Base-by-base conservation (phyloP, 2,113 vertebrate species). In the Pseudopodoces humilis region DNA sequence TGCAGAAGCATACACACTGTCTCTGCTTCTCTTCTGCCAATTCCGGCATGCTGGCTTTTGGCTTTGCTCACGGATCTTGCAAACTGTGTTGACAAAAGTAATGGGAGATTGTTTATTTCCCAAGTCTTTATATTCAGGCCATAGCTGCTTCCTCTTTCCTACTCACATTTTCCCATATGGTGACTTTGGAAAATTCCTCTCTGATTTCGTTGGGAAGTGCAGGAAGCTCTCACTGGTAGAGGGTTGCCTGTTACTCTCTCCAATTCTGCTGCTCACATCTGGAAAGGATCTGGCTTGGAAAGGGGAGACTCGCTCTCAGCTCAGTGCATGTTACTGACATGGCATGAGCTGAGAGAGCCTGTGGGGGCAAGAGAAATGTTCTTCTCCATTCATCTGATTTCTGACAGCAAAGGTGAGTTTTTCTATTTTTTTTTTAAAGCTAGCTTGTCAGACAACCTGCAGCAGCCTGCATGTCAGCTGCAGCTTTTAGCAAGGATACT, bases 261-360 rank as follows among this genome's bases (percentile, higher is more conserved):
- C 74, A 67, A 28, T 94, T 95, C 88, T 95, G 86, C 95, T 87
- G 93, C 95, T 97, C 94, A 99, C 98, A 99, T 99, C 98, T 99
- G 98, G 98, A 98, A 97, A 98, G 98, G 97, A 97, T 98, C 98
- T 97, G 94, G 71, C 96, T 94, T 92, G 96, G 97, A 96, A 96
- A 97, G 92, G 72, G 94, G 97, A 94, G 88, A 94, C 84, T 96
- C 7, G 1, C 91, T 93, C 78, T 90, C 93, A 87, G 92, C 88
- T 96, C 89, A 72, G 88, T 13, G 52, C 44, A 12, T 94, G 70
- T 97, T 95, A 97, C 91, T 91, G 97, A 97, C 97, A 98, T 98
- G 98, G 98, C 98, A 98, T 98, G 97, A 98, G 95, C 86, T 12
- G 80, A 91, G 64, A 86, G 67, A 96, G 93, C 93, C 88, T 94